Base-by-base conservation (phyloP, 2,888 invertebrate species). In the Heliconius aoede region DNA sequence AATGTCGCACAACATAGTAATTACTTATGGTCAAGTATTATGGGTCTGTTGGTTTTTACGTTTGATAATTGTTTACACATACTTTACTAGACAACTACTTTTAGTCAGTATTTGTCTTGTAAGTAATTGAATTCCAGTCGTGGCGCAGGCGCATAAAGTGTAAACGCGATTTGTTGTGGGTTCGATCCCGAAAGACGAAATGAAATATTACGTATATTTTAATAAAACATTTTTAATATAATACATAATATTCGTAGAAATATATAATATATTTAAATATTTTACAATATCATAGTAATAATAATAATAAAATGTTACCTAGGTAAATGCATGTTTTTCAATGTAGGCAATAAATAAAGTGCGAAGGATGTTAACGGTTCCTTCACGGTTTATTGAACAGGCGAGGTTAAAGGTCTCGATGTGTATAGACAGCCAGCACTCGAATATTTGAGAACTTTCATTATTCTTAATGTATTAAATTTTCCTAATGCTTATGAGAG, bases 331-430 rank as follows among this genome's bases (percentile, higher is more conserved):
- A 21, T 11, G 2, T 36, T 65, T 55, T 32, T 51, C 26, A 28
- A 9, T 30, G 51, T 51, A 8, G 28, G n/a, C n/a, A 69, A 51
- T 24, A 36, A 30, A 46, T 46, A 46, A 46, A 7, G 11, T 28
- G 40, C 58, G 72, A 72, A 72, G 61, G 72, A 72, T 62, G 40
- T 13, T 36, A 62, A 46, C 46, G 4, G 46, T 30, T 73, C n/a
- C 61, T 76, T 76, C 67, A 73, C 73, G 76, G 74, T 69, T 74
- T 69, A 62, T 69, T 76, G 76, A 69, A 55, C 62, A 69, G 61
- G 18, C 73, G 68, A 73, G 76, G 73, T 76, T 73, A 68, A 46
- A n/a, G 26, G 26, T 21, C 60, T 62, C 46, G 32, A n/a, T 46
- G 30, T 15, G 32, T 24, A 65, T 64, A 64, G 28, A 4, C 36